Evolutionary conservation across 1,140 invertebrate species (phyloP).

Genomic region (Nephila pilipes): DNA sequence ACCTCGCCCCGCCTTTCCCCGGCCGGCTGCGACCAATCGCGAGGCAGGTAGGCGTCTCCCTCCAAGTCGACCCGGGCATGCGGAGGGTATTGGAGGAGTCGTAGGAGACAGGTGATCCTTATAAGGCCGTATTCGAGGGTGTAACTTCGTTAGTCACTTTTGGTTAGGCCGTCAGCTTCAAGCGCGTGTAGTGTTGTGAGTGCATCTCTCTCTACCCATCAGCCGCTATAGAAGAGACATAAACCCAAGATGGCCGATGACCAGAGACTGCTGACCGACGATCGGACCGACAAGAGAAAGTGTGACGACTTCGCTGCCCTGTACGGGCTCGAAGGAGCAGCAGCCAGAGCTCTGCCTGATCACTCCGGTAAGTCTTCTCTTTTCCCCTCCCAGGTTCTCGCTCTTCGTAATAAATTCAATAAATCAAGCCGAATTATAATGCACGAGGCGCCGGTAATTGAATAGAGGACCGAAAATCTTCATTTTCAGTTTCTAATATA

Average conservation of each 20-base stretch:
- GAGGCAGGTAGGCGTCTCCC: constrained; percentile 42
- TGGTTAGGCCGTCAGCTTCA: constrained; percentile 79
- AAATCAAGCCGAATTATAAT: constrained; percentile 77
- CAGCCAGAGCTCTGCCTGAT: constrained; percentile 80
- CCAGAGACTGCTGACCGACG: constrained; percentile 77
- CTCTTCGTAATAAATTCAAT: constrained; percentile 75
- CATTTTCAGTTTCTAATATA: constrained; percentile 77
- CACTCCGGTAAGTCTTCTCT: constrained; percentile 79
- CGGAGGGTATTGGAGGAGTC: constrained; percentile 73
- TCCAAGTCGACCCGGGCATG: constrained; percentile 68
- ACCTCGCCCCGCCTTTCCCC: not conserved
- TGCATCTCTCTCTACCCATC: constrained; percentile 78
- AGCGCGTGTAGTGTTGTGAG: constrained; percentile 69
- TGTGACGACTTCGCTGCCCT: constrained; percentile 80
- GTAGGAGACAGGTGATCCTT: constrained; percentile 77
- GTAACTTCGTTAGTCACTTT: constrained; percentile 81
- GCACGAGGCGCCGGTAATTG: constrained; percentile 74
- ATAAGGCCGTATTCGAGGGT: constrained; percentile 79
- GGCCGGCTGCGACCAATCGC: not conserved
- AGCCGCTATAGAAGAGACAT: constrained; percentile 54
- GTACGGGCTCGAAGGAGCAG: constrained; percentile 80
- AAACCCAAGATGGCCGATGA: constrained; percentile 74
- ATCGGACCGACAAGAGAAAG: constrained; percentile 78
- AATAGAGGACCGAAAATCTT: constrained; percentile 74
- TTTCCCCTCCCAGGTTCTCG: constrained; percentile 26